Evolutionary conservation across 2,888 invertebrate species (phyloP).

Genomic region (Caenorhabditis sp.): DNA sequence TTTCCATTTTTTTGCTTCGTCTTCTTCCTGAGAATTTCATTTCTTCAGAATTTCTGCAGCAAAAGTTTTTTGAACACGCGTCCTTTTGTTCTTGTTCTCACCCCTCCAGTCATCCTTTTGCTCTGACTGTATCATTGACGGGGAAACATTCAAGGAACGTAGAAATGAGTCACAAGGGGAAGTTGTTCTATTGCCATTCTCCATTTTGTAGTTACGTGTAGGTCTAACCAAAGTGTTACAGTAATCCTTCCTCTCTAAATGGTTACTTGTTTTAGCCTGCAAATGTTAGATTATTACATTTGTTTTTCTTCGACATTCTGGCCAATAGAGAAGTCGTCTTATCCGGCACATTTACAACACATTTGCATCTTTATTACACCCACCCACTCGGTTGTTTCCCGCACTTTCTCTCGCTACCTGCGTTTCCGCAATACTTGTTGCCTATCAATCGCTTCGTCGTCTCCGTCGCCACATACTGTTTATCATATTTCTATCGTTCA

Average conservation of each 20-base stretch:
- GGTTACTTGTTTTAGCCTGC: not conserved
- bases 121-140: too few relatives aligned
- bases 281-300: not conserved
- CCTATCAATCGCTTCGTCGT: constrained; percentile 3
- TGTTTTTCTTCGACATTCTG: constrained; percentile 3
- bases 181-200: too few relatives aligned
- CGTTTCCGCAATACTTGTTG: constrained; percentile 9
- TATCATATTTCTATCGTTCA: constrained; percentile 46
- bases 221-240: too few relatives aligned
- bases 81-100: not conserved
- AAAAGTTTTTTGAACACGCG: constrained; percentile 5
- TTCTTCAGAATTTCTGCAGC: constrained; percentile 3
- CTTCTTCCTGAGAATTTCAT: constrained; percentile 39
- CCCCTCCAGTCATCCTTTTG: not conserved
- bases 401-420: constrained; percentile 32
- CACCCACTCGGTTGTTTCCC: constrained; percentile 1
- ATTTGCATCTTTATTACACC: too few relatives aligned
- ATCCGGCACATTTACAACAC: constrained; percentile 14
- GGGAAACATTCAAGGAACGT: too few relatives aligned
- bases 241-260: too few relatives aligned
- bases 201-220: too few relatives aligned
- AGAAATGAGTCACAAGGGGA: too few relatives aligned
- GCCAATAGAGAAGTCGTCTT: constrained; percentile 2
- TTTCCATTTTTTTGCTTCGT: constrained; percentile 46
- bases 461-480: constrained; percentile 34